phyloP scores from a whole-genome alignment of 1,140 invertebrate genomes.

The Euglossa dilemma region DNA sequence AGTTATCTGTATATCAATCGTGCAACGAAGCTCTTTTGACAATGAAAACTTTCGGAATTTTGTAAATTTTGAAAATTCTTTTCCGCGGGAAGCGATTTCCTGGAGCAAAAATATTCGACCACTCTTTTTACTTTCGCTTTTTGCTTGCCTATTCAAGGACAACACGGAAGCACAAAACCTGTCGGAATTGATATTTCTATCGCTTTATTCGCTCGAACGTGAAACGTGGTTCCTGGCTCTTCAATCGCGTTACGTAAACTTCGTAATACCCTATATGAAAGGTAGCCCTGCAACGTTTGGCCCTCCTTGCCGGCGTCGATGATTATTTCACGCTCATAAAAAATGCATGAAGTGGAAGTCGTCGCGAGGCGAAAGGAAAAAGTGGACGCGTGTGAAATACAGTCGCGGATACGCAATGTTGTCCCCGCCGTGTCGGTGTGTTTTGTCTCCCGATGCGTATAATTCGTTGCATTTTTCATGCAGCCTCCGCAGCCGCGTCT shows the following conservation, averaged over 20 bases:
- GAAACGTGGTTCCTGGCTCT: not conserved
- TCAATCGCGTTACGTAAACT: not conserved
- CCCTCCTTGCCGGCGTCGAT: not conserved
- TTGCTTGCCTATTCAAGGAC: not conserved
- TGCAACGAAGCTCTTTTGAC: no score
- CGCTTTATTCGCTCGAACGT: not conserved
- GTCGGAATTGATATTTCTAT: not conserved
- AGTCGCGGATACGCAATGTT: not conserved
- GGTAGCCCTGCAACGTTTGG: not conserved
- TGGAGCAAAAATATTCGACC: no score
- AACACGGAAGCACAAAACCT: not conserved
- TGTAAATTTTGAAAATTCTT: no score
- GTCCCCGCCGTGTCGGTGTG: not conserved
- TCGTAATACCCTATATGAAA: not conserved
- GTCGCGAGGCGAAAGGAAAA: not conserved
- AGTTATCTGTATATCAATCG: no score
- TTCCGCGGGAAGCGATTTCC: no score
- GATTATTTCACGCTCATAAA: conserved; percentile 18
- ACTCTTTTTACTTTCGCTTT: not conserved
- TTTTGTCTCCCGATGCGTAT: not conserved
- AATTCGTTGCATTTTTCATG: conserved; percentile 29
- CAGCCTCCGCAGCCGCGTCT: not conserved
- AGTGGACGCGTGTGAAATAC: not conserved
- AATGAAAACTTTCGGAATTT: no score
- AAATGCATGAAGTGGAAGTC: not conserved